Percentiles rank a stretch among this genome's conserved stretches.
phyloP scores from a whole-genome alignment of 2,797 vertebrate genomes.

The Hoplostethus atlanticus region DNA sequence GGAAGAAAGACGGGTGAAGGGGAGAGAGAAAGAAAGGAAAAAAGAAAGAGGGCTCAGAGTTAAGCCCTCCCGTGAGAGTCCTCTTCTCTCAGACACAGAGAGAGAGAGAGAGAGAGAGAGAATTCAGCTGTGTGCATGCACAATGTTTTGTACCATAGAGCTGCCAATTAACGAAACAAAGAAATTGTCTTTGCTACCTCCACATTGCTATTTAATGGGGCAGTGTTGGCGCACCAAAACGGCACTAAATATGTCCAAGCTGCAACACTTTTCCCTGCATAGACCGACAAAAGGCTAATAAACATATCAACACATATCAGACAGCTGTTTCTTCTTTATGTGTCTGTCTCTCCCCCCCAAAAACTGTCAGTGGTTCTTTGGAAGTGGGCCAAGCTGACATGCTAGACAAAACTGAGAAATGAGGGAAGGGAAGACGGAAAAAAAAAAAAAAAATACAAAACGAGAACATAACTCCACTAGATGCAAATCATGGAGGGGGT shows the following conservation, averaged over 20 bases:
- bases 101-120: conserved; percentile 24
- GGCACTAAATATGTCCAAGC: conserved; percentile 1
- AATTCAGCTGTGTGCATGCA: conserved; percentile 33
- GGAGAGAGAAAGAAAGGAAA: conserved; percentile 39
- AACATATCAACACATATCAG: conserved; percentile 9
- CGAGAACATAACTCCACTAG: conserved; percentile 25
- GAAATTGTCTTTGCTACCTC: conserved; percentile 46
- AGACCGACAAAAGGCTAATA: conserved; percentile 11
- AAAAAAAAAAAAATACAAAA: conserved; percentile 21
- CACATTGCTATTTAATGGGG: conserved; percentile 41
- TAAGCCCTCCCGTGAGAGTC: conserved; percentile 78
- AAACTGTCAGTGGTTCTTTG: conserved; percentile 56
- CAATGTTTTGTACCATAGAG: conserved; percentile 50
- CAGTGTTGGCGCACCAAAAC: conserved; percentile 31
- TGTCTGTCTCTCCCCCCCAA: background rate
- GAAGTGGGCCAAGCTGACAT: conserved; percentile 48
- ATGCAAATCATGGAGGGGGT: conserved; percentile 28
- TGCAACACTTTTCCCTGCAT: conserved; percentile 2
- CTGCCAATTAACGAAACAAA: conserved; percentile 70
- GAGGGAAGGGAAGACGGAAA: conserved; percentile 3
- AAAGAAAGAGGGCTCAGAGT: conserved; percentile 68
- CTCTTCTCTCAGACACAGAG: conserved; percentile 52
- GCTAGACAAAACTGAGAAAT: conserved; percentile 38
- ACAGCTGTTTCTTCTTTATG: conserved; percentile 7
- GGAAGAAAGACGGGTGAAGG: conserved; percentile 52